Conservation (phyloP, 2,888 invertebrate genomes). For the Phrixothrix hirtus region DNA sequence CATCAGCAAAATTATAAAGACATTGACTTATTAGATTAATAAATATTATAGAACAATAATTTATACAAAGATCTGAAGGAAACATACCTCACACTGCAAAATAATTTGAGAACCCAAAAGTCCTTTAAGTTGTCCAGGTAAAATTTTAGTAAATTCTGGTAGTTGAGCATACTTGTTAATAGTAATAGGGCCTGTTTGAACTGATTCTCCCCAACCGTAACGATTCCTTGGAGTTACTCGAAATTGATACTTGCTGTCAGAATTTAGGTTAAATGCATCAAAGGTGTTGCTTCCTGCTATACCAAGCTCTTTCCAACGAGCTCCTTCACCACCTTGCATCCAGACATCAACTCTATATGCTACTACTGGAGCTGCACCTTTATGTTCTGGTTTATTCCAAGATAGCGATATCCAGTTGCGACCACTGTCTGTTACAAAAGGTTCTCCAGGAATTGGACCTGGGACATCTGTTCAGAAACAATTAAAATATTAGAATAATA, state of each 20-base stretch:
- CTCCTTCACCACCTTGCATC: constrained; percentile 77
- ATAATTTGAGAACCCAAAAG: constrained; percentile 67
- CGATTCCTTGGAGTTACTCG: constrained; percentile 86
- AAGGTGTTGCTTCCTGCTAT: constrained; percentile 78
- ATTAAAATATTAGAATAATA: no score
- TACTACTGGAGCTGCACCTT: constrained; percentile 74
- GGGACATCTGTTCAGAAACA: constrained; percentile 83
- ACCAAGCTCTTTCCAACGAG: constrained; percentile 80
- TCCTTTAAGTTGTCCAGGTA: constrained; percentile 80
- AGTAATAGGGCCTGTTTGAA: constrained; percentile 65
- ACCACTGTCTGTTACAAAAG: constrained; percentile 78
- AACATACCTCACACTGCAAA: constrained; percentile 75
- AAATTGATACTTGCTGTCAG: constrained; percentile 82
- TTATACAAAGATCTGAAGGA: no score
- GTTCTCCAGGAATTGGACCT: constrained; percentile 75
- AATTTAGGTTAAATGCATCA: constrained; percentile 81
- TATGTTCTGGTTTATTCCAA: constrained; percentile 77
- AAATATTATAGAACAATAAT: no score
- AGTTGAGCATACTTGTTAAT: constrained; percentile 70
- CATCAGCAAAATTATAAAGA: no score
- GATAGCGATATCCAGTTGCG: constrained; percentile 80
- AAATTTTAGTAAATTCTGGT: constrained; percentile 75
- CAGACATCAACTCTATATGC: constrained; percentile 84
- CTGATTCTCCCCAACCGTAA: constrained; percentile 86
- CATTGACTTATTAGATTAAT: no score